Evolutionary conservation across 2,888 invertebrate genomes (phyloP), one percentile per base, ranked within the genome.

Genomic region (Acheta domesticus): DNA sequence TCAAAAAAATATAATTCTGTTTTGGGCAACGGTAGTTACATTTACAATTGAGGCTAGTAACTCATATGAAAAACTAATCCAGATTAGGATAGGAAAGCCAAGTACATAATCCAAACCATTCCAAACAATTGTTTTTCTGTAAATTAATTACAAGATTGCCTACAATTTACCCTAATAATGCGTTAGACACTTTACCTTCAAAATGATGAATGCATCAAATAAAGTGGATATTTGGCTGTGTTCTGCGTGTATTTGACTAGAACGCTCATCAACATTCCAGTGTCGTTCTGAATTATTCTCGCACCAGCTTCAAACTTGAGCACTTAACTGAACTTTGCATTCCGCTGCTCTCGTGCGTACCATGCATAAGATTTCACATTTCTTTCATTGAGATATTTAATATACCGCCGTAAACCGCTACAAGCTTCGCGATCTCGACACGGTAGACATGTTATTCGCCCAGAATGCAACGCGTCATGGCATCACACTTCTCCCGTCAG

Each of bases 391-490:
- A 14, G 62, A 62, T 62, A n/a, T 62, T 62, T 62, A 62, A 62
- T 62, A 62, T 19, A 62, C 62, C 62, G 62, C 62, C 62, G 62
- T 62, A 14, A 14, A n/a, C 62, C 62, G 62, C 62, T 19, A n/a
- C 62, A 62, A 62, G 62, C 62, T 62, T 62, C 62, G 16, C 62
- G 62, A 62, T 19, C 62, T 62, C 62, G 62, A 62, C 62, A 62
- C 62, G 62, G 62, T 62, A 62, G 62, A 62, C 62, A 62, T 62
- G 62, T 62, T 62, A 62, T 62, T 62, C 62, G 62, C 62, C 62
- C 62, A 62, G 62, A 62, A 62, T 62, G 14, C 62, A 62, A 62
- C 62, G 62, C 62, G n/a, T 62, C 62, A 62, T 62, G 62, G 62
- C 62, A 62, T 62, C 62, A 62, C n/a, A n/a, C 16, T 19, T 3